Evolutionary conservation across 2,113 vertebrate species (phyloP).

Genomic region (Alouatta palliata): DNA sequence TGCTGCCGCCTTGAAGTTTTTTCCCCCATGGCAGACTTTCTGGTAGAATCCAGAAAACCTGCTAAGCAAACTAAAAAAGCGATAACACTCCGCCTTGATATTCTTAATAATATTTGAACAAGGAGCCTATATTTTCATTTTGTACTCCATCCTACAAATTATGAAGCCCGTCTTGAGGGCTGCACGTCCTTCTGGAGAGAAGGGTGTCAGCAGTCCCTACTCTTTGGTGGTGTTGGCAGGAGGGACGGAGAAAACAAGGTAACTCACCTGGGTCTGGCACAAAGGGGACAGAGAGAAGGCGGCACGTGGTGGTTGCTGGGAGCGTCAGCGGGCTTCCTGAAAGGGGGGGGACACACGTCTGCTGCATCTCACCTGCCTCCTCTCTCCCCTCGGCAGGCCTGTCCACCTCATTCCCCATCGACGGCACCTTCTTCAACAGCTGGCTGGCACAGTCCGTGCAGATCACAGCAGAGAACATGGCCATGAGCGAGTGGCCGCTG

Average conservation of each 20-base stretch:
- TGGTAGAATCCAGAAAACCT: not conserved
- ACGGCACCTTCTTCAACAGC: conserved; percentile 95
- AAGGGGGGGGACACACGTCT: not conserved
- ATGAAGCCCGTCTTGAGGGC: not conserved
- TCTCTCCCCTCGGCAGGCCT: conserved; percentile 84
- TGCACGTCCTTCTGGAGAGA: not conserved
- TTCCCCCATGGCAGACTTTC: not conserved
- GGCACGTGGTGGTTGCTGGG: not conserved
- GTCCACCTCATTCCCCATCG: conserved; percentile 94
- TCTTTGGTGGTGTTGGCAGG: not conserved
- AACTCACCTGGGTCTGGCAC: not conserved
- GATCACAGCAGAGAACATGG: conserved; percentile 95
- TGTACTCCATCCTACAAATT: not conserved
- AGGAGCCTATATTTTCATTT: not conserved
- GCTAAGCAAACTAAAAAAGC: not conserved
- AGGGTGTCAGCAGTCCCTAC: not conserved
- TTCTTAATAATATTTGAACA: not conserved
- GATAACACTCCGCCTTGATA: not conserved
- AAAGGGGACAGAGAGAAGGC: not conserved
- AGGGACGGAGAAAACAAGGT: not conserved
- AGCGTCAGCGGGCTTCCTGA: not conserved
- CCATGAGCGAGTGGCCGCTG: conserved; percentile 94
- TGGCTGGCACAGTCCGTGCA: conserved; percentile 97
- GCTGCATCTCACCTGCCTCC: not conserved
- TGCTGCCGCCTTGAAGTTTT: not conserved